A percentile compares a stretch with the other conserved stretches of the same genome.
These are phyloP conservation scores for Halcyon smyrnensis DNA, from an alignment of 2,797 vertebrate species.

Conservation along the genomic window DNA sequence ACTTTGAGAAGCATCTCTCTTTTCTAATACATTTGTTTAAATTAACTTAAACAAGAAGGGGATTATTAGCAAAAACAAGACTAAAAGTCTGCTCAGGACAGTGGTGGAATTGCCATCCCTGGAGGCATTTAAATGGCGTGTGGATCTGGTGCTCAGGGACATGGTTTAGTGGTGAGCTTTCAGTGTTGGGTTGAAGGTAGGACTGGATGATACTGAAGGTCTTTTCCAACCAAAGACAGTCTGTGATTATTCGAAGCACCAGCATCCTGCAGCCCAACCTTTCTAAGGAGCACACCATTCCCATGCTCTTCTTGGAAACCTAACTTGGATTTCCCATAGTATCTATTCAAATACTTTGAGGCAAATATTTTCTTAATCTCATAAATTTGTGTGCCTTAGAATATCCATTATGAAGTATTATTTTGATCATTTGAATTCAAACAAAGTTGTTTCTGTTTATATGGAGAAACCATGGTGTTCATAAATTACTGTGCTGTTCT, in stretches of 20 bases:
- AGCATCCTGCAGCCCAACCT: not conserved
- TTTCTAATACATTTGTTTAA: not conserved
- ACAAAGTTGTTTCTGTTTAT: not conserved
- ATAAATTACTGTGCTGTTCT: constrained; percentile 8
- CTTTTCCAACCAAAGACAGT: too few relatives aligned
- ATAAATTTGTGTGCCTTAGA: not conserved
- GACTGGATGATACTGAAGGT: too few relatives aligned
- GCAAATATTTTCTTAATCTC: not conserved
- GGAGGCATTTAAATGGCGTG: too few relatives aligned
- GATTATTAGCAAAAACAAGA: not conserved
- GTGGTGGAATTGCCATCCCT: too few relatives aligned
- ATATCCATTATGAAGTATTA: not conserved
- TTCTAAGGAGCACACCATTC: not conserved
- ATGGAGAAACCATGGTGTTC: not conserved
- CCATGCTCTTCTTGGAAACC: not conserved
- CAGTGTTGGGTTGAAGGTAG: too few relatives aligned
- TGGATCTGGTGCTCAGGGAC: too few relatives aligned
- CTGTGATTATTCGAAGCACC: not conserved
- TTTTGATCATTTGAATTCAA: not conserved
- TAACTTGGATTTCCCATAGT: not conserved
- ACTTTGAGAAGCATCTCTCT: not conserved
- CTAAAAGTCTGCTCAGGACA: not conserved
- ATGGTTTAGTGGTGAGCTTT: too few relatives aligned
- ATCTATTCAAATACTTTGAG: not conserved
- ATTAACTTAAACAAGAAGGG: not conserved